Percentiles rank a stretch among this genome's conserved stretches.
Evolutionary conservation across 2,797 vertebrate species (phyloP).

Genomic region (Pipistrellus pygmaeus): DNA sequence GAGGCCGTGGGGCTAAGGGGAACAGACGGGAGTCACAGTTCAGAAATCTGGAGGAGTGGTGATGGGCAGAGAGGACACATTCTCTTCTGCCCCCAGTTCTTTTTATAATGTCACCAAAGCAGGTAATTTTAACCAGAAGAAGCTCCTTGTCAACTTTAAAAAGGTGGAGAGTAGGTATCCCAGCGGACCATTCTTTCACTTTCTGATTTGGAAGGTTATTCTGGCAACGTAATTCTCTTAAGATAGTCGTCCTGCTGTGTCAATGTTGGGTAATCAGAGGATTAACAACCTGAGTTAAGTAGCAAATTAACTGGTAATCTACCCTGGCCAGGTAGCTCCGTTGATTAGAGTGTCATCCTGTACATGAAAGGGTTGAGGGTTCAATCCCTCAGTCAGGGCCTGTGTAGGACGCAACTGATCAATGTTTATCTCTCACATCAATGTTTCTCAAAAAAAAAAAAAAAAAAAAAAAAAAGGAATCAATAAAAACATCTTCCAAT

Average conservation of each 20-base stretch:
- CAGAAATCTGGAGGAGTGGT: neutral
- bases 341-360: neutral
- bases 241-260: neutral
- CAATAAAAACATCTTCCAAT: neutral
- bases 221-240: neutral
- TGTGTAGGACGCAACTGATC: neutral
- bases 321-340: neutral
- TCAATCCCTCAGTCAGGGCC: neutral
- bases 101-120: constrained; percentile 1
- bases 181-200: neutral
- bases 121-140: constrained; percentile 7
- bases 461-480: neutral
- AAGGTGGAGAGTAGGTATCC: neutral
- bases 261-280: neutral
- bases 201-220: constrained; percentile 1
- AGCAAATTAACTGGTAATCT: neutral
- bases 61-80: neutral
- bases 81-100: neutral
- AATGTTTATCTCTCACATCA: neutral
- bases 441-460: neutral
- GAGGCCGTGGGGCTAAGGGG: neutral
- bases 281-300: neutral
- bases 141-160: neutral
- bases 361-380: neutral
- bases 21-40: neutral